These are phyloP conservation scores for Orcinus orca DNA, from an alignment of 2,113 vertebrate genomes.

Conservation along the genomic window DNA sequence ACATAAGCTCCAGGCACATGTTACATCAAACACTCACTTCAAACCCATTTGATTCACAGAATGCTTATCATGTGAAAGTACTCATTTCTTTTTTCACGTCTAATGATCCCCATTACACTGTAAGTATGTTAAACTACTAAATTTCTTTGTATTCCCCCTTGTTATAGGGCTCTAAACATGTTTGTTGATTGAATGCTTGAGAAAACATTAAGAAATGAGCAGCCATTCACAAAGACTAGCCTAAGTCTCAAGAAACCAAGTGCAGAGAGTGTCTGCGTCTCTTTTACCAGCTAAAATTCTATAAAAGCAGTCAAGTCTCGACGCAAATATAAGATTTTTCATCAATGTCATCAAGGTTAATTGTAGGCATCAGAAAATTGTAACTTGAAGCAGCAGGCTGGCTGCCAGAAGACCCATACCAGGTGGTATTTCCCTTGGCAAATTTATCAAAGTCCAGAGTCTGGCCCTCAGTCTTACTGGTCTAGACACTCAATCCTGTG, in stretches of 20 bases:
- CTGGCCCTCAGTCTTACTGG: constrained; percentile 35
- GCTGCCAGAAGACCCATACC: background rate
- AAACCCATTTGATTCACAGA: background rate
- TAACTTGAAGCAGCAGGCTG: background rate
- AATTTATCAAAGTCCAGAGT: constrained; percentile 34
- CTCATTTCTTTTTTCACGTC: background rate
- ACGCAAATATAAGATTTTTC: constrained; percentile 27
- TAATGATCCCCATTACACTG: background rate
- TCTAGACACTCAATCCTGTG: constrained; percentile 22
- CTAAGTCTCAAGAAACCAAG: constrained; percentile 32
- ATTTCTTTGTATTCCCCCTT: background rate
- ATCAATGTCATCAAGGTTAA: constrained; percentile 49
- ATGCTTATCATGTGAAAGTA: background rate
- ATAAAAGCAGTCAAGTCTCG: constrained; percentile 30
- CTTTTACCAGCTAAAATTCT: constrained; percentile 25
- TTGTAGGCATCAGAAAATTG: constrained; percentile 30
- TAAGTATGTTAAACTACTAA: constrained; percentile 5
- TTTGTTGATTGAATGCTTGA: background rate
- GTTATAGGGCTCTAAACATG: background rate
- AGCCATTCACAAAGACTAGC: background rate
- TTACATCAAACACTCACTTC: background rate
- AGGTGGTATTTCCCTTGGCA: background rate
- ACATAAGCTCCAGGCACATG: background rate
- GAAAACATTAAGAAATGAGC: constrained; percentile 20
- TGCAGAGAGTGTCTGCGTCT: background rate